phyloP scores from a whole-genome alignment of 1,140 invertebrate genomes.

The Lineus longissimus region DNA sequence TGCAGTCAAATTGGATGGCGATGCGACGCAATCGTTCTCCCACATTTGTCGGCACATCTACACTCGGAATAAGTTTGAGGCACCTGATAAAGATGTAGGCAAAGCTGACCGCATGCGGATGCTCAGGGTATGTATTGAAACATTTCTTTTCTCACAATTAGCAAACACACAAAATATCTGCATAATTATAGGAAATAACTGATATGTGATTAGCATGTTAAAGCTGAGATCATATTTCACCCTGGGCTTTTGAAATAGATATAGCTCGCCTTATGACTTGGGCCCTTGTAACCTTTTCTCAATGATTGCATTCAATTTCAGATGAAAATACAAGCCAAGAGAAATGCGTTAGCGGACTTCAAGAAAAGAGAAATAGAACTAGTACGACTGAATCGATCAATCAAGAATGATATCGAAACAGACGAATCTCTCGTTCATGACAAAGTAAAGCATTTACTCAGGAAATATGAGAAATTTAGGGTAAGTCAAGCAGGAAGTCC shows the following conservation, averaged over 20 bases:
- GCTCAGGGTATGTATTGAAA: neutral
- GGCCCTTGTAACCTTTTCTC: too few species aligned
- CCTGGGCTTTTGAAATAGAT: neutral
- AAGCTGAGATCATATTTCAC: neutral
- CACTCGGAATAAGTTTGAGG: too few species aligned
- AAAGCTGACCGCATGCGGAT: constrained; percentile 1
- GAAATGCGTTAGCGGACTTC: too few species aligned
- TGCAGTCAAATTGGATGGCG: too few species aligned
- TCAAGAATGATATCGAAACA: constrained; percentile 2
- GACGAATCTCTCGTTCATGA: constrained; percentile 19
- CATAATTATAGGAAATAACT: constrained; percentile 35
- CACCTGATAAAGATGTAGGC: neutral
- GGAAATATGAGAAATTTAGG: constrained; percentile 48
- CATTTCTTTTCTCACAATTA: constrained; percentile 28
- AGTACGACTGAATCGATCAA: too few species aligned
- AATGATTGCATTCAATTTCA: too few species aligned
- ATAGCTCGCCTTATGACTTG: neutral
- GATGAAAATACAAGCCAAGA: too few species aligned
- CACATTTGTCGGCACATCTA: too few species aligned
- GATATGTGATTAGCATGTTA: neutral
- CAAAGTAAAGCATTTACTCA: constrained; percentile 36
- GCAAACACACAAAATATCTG: constrained; percentile 29
- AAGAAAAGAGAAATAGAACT: too few species aligned
- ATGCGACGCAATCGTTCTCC: too few species aligned
- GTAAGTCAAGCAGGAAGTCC: constrained; percentile 23